Conservation (phyloP, 2,797 vertebrate species). For the Enteromius trimaculatus region DNA sequence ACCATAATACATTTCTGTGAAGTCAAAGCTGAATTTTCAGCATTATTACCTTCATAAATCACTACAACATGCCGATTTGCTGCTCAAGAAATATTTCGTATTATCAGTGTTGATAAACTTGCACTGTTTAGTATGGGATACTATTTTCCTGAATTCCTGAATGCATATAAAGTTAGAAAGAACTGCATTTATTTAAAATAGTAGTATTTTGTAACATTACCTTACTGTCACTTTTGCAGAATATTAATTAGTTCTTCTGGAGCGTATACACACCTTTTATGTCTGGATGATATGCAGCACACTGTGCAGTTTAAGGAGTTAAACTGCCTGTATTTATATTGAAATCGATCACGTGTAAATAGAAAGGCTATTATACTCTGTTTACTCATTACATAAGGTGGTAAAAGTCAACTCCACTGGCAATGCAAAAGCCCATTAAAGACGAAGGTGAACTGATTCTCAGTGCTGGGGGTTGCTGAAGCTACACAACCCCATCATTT, state of each 20-base stretch:
- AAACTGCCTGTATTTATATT: background rate
- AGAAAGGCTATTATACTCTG: background rate
- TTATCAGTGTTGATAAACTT: background rate
- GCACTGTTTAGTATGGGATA: too few species aligned
- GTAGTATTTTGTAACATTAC: background rate
- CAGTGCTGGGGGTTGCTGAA: background rate
- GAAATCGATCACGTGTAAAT: slow-evolving; percentile 31
- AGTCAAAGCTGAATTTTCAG: background rate
- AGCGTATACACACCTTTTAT: background rate
- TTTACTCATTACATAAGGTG: slow-evolving; percentile 30
- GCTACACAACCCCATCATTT: background rate
- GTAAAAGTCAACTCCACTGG: slow-evolving; percentile 34
- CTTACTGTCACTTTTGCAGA: background rate
- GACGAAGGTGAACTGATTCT: background rate
- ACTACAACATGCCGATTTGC: background rate
- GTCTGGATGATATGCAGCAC: slow-evolving; percentile 7
- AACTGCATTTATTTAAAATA: background rate
- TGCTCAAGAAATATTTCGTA: background rate
- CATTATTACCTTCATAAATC: background rate
- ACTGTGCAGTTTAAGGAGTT: background rate
- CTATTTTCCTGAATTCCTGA: background rate
- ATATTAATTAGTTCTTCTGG: background rate
- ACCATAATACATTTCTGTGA: background rate
- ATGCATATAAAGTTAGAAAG: background rate
- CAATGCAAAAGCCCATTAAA: slow-evolving; percentile 3